Conservation (phyloP, 2,888 invertebrate genomes). For the Eurytoma californica region DNA sequence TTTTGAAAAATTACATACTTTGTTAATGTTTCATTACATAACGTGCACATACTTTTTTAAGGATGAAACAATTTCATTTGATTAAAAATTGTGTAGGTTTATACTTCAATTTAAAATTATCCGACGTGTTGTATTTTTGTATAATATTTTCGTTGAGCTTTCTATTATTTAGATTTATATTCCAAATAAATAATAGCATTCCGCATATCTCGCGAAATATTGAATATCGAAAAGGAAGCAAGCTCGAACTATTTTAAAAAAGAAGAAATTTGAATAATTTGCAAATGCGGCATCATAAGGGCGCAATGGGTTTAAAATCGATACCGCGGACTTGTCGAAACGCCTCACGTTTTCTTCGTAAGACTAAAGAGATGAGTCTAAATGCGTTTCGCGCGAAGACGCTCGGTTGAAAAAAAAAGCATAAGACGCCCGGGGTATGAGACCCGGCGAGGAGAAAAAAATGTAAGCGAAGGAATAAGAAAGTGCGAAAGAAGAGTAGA, state of each 20-base stretch:
- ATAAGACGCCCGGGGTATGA: not conserved
- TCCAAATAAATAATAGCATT: too few relatives aligned
- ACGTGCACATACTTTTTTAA: too few relatives aligned
- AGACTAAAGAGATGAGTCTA: conserved; percentile 46
- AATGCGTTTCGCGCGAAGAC: conserved; percentile 42
- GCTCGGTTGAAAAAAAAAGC: conserved; percentile 14
- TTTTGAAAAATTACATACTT: not conserved
- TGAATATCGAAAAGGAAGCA: not conserved
- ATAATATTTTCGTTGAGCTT: not conserved
- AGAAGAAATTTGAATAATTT: conserved; percentile 36
- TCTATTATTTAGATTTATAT: too few relatives aligned
- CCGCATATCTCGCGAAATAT: not conserved
- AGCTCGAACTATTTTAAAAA: not conserved
- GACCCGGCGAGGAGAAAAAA: not conserved
- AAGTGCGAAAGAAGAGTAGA: conserved; percentile 20
- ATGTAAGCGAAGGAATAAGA: too few relatives aligned
- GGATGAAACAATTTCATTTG: too few relatives aligned
- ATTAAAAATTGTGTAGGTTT: too few relatives aligned
- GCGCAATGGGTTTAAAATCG: conserved; percentile 38
- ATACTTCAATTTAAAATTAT: not conserved
- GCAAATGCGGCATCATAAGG: conserved; percentile 11
- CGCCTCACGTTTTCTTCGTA: conserved; percentile 53
- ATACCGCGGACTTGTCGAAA: conserved; percentile 49
- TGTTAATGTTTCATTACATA: too few relatives aligned
- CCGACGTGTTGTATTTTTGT: not conserved